Conservation (phyloP, 2,797 vertebrate genomes). For the Alexandromys oeconomus region DNA sequence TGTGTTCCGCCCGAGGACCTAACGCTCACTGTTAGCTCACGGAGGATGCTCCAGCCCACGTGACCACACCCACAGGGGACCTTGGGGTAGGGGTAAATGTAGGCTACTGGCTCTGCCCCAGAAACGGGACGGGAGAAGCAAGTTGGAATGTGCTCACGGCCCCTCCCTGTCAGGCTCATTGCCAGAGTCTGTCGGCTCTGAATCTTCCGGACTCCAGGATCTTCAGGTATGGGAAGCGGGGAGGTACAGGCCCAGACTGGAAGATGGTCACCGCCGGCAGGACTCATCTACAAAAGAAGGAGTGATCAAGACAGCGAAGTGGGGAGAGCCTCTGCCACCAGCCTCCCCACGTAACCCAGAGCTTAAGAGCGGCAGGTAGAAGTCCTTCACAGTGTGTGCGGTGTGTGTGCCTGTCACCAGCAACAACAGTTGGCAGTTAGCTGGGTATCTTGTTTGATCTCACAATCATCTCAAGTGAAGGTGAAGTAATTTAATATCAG, state of each 20-base stretch:
- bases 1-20: not conserved
- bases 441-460: not conserved
- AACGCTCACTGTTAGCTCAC: constrained; percentile 9
- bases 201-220: constrained; percentile 41
- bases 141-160: not conserved
- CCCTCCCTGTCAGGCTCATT: constrained; percentile 51
- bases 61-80: not conserved
- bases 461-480: not conserved
- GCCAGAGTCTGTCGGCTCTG: constrained; percentile 30
- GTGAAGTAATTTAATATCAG: not conserved
- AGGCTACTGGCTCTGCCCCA: constrained; percentile 10
- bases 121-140: constrained; percentile 35
- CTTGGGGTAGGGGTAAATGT: not conserved
- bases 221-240: constrained; percentile 20
- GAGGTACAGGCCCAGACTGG: not conserved
- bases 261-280: constrained; percentile 88
- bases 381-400: not conserved
- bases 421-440: not conserved
- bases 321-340: not conserved
- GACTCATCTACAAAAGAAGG: constrained; percentile 90
- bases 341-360: too few relatives aligned
- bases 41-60: not conserved
- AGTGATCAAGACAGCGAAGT: not conserved
- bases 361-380: not conserved
- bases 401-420: not conserved